These are phyloP conservation scores for Rhamnusium bicolor DNA, from an alignment of 2,888 invertebrate species.

Conservation along the genomic window DNA sequence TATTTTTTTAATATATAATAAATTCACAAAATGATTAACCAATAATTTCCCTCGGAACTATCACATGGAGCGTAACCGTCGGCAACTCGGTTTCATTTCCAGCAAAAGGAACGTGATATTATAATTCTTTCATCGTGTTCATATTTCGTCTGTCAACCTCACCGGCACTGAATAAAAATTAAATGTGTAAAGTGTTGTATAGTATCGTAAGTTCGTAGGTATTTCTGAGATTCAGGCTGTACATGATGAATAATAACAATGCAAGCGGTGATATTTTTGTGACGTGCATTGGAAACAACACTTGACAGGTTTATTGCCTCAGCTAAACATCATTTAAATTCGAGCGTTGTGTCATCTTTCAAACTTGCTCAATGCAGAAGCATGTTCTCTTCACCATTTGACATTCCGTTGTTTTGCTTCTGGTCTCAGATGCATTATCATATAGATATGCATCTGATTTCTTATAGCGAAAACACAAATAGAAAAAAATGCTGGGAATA, in stretches of 20 bases:
- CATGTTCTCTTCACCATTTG: constrained; percentile 52
- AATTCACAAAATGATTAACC: not conserved
- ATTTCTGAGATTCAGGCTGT: constrained; percentile 50
- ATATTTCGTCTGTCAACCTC: constrained; percentile 16
- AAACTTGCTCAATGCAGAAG: constrained; percentile 57
- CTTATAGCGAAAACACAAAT: constrained; percentile 22
- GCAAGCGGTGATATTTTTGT: constrained; percentile 65
- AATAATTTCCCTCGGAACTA: not conserved
- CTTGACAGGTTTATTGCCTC: constrained; percentile 68
- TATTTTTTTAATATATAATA: no score
- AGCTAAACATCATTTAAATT: constrained; percentile 68
- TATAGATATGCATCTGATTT: constrained; percentile 40
- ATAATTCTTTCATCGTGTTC: not conserved
- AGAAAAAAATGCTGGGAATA: constrained; percentile 11
- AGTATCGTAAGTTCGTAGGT: constrained; percentile 18
- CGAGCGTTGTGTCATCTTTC: constrained; percentile 67
- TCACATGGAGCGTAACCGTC: not conserved
- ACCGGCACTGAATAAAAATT: constrained; percentile 21
- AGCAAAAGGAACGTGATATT: not conserved
- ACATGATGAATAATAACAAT: constrained; percentile 64
- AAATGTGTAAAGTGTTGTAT: constrained; percentile 11
- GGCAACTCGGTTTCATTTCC: not conserved
- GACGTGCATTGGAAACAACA: constrained; percentile 62
- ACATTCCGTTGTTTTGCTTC: constrained; percentile 58
- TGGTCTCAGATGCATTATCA: constrained; percentile 40